These are phyloP conservation scores for Poeciliopsis retropinna DNA, from an alignment of 2,113 vertebrate genomes.

Conservation along the genomic window DNA sequence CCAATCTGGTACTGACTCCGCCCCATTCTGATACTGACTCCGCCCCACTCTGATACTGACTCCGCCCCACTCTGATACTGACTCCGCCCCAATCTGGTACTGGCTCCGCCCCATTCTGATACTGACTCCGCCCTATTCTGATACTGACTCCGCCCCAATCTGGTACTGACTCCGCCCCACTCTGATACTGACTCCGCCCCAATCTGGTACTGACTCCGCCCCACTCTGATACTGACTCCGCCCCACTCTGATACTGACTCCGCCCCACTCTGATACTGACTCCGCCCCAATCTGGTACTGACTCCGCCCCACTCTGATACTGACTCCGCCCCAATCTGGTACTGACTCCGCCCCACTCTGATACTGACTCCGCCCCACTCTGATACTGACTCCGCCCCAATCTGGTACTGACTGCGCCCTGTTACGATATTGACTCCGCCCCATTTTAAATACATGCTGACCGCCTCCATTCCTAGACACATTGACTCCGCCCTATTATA, in stretches of 20 bases:
- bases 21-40: background rate
- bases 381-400: background rate
- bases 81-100: background rate
- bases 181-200: background rate
- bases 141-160: background rate
- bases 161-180: background rate
- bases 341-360: too few species aligned
- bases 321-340: background rate
- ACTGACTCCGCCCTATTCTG: background rate
- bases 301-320: background rate
- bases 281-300: background rate
- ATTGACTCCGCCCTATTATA: background rate
- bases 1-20: background rate
- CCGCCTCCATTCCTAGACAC: background rate
- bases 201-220: background rate
- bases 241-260: background rate
- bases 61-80: background rate
- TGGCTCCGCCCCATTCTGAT: background rate
- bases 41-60: background rate
- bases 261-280: background rate
- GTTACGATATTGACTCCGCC: background rate
- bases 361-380: background rate
- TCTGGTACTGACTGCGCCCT: background rate
- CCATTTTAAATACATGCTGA: background rate
- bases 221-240: background rate